Percentiles rank a stretch among this genome's conserved stretches.
These are phyloP conservation scores for Opisthocomus hoazin DNA, from an alignment of 2,113 vertebrate genomes.

Conservation along the genomic window DNA sequence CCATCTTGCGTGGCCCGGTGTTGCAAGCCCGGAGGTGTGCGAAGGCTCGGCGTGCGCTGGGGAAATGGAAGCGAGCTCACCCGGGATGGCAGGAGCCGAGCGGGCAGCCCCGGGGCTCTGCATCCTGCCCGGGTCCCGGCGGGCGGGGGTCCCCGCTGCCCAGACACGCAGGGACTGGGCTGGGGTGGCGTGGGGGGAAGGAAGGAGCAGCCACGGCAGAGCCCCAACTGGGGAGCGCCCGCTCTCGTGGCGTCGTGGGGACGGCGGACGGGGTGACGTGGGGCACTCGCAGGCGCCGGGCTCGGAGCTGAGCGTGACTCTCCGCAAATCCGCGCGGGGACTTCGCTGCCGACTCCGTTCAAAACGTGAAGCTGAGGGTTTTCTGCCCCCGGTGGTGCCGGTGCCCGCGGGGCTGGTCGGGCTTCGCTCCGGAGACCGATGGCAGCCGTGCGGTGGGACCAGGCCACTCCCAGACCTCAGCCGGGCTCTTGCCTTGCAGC, in stretches of 20 bases:
- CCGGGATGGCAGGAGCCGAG: background rate
- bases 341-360: no score
- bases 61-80: background rate
- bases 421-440: background rate
- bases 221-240: no score
- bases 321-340: no score
- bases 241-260: no score
- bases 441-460: background rate
- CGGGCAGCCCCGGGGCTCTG: background rate
- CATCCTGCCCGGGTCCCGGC: background rate
- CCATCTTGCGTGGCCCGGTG: background rate
- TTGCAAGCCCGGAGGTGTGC: background rate
- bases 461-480: background rate
- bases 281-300: no score
- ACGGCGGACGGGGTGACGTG: no score
- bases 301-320: no score
- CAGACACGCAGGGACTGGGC: no score
- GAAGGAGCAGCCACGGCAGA: no score
- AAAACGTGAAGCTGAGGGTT: no score
- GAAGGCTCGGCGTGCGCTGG: background rate
- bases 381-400: no score
- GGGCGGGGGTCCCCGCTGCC: background rate
- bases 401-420: fast-evolving
- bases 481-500: conserved; percentile 33
- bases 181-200: no score